These are phyloP conservation scores for Palythoa grandiflora DNA, from an alignment of 92 coral and sea anemone species.

Conservation along the genomic window DNA sequence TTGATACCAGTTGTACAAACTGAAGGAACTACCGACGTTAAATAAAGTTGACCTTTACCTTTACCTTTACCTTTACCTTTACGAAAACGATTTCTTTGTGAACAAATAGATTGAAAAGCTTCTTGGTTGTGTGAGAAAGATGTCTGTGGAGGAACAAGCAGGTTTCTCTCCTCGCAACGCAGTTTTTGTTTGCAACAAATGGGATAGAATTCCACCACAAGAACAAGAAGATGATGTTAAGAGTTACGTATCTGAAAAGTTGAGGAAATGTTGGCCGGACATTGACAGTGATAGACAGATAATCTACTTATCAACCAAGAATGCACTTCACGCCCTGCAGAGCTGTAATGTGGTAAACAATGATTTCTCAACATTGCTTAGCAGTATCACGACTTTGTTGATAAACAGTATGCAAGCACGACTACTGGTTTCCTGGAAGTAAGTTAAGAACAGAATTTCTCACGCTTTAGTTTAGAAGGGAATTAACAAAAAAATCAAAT, in stretches of 20 bases:
- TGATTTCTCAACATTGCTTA: constrained; percentile 9
- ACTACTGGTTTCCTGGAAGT: constrained; percentile 34
- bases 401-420: constrained; percentile 41
- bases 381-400: constrained; percentile 33
- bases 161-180: constrained; percentile 9
- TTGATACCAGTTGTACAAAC: no score
- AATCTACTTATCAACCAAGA: constrained; percentile 37
- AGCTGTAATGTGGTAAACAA: not conserved
- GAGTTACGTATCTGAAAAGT: not conserved
- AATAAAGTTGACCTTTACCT: no score
- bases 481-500: not conserved
- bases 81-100: no score
- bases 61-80: no score
- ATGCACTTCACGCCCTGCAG: constrained; percentile 7
- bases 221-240: constrained; percentile 24
- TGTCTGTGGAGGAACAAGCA: not conserved
- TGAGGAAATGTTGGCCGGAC: constrained; percentile 41
- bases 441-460: not conserved
- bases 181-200: not conserved
- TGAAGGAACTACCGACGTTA: no score
- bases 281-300: constrained; percentile 25
- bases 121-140: not conserved
- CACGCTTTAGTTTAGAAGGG: not conserved
- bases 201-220: constrained; percentile 22
- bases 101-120: constrained; percentile 22